Conservation (phyloP, 2,888 invertebrate genomes). For the Cenopis cana region DNA sequence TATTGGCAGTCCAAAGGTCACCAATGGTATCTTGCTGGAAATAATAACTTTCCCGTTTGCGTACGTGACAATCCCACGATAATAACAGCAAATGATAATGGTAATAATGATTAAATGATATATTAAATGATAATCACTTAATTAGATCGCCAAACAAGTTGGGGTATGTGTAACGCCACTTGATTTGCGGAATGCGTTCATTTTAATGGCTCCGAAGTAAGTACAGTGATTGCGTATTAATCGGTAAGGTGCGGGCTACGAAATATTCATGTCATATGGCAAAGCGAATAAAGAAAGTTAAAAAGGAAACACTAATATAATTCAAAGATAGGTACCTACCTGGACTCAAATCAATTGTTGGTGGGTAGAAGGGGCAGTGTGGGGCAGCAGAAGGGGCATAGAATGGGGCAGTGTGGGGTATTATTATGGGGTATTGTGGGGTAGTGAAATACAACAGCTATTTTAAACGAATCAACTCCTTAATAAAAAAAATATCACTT, state of each 20-base stretch:
- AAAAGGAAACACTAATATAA: too few relatives aligned
- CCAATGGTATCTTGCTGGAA: neutral
- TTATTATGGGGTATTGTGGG: too few relatives aligned
- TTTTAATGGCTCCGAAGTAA: neutral
- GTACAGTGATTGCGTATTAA: neutral
- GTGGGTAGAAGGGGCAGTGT: too few relatives aligned
- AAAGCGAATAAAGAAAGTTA: too few relatives aligned
- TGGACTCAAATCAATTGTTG: too few relatives aligned
- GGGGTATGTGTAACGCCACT: neutral
- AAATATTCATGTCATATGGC: neutral
- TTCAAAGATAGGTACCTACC: too few relatives aligned
- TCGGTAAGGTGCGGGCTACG: neutral
- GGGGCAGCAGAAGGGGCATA: too few relatives aligned
- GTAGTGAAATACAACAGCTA: too few relatives aligned
- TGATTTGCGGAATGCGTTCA: neutral
- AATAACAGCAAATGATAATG: neutral
- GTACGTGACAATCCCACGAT: slow-evolving; percentile 14
- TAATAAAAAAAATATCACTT: too few relatives aligned
- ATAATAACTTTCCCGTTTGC: too few relatives aligned
- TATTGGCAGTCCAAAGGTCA: slow-evolving; percentile 5
- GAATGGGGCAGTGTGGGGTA: too few relatives aligned
- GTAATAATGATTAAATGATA: neutral
- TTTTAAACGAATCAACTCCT: too few relatives aligned
- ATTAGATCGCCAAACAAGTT: slow-evolving; percentile 27
- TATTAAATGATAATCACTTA: slow-evolving; percentile 27